Evolutionary conservation across 2,797 vertebrate genomes (phyloP).

Genomic region (Epinephelus malabaricus): DNA sequence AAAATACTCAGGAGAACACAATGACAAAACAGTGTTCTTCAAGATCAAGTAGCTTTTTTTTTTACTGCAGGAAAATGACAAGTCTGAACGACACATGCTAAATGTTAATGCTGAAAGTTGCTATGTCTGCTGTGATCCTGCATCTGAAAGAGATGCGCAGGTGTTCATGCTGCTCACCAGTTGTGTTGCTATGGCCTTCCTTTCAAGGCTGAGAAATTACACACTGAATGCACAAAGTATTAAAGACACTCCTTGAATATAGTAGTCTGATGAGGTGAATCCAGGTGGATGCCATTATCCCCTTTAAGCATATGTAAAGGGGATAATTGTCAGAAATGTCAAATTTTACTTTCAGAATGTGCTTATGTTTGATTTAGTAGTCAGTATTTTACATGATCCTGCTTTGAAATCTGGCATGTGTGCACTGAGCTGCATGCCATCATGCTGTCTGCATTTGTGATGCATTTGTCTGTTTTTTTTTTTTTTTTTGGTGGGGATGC

Average conservation of each 20-base stretch:
- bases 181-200: not conserved
- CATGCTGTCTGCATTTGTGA: conserved; percentile 13
- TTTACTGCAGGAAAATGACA: conserved; percentile 23
- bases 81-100: conserved; percentile 37
- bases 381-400: conserved; percentile 38
- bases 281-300: conserved; percentile 39
- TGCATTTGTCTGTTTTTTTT: not conserved
- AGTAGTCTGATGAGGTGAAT: conserved; percentile 32
- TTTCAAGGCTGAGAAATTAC: conserved; percentile 20
- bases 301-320: conserved; percentile 35
- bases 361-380: conserved; percentile 34
- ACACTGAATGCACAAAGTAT: conserved; percentile 11
- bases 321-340: conserved; percentile 59
- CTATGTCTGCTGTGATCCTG: conserved; percentile 28
- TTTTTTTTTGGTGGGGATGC: not conserved
- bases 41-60: conserved; percentile 23
- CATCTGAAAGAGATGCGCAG: conserved; percentile 12
- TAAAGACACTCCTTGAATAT: conserved; percentile 16
- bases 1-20: conserved; percentile 43
- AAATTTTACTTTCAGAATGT: conserved; percentile 29
- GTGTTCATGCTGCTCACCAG: not conserved
- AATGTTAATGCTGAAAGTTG: conserved; percentile 32
- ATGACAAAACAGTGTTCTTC: conserved; percentile 44
- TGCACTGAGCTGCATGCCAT: not conserved
- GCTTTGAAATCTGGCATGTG: conserved; percentile 23